phyloP scores from a whole-genome alignment of 2,797 vertebrate genomes.

The Microcaecilia unicolor region DNA sequence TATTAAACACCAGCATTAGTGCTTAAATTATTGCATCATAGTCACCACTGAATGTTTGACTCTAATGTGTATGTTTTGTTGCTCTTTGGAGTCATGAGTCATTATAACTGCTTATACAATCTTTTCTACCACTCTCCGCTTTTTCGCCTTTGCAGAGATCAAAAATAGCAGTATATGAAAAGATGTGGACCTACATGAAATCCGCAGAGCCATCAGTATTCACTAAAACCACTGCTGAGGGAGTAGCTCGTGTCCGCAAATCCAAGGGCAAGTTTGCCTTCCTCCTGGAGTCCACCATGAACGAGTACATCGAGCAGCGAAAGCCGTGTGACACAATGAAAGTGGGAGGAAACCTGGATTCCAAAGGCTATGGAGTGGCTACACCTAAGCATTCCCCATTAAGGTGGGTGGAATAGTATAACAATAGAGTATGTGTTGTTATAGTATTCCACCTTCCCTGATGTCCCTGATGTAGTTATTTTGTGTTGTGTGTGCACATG shows the following conservation, averaged over 20 bases:
- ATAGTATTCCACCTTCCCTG: constrained; percentile 99
- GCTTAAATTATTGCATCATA: too few species aligned
- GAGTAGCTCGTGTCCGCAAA: constrained; percentile 91
- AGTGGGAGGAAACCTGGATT: constrained; percentile 98
- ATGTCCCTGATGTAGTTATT: constrained; percentile 77
- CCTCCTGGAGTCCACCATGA: constrained; percentile 98
- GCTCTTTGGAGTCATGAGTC: constrained; percentile 5
- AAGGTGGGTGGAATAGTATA: constrained; percentile 99
- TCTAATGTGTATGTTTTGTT: too few species aligned
- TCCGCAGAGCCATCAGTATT: constrained; percentile 95
- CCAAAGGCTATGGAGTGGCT: constrained; percentile 96
- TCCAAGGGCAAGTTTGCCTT: constrained; percentile 98
- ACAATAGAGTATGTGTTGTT: constrained; percentile 95
- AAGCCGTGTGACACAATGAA: constrained; percentile 99
- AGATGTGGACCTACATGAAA: constrained; percentile 99
- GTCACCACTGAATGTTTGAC: too few species aligned
- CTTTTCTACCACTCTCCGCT: too few species aligned
- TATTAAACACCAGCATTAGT: too few species aligned
- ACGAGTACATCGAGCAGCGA: constrained; percentile 97
- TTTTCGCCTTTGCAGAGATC: constrained; percentile 86
- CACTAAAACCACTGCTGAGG: constrained; percentile 92
- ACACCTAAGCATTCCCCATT: constrained; percentile 98
- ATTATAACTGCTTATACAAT: too few species aligned
- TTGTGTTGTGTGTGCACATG: constrained; percentile 65
- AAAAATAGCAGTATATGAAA: constrained; percentile 98